Evolutionary conservation across 2,113 vertebrate species (phyloP), one percentile per base, ranked within the genome.

Genomic region (Urocynchramus pylzowi): DNA sequence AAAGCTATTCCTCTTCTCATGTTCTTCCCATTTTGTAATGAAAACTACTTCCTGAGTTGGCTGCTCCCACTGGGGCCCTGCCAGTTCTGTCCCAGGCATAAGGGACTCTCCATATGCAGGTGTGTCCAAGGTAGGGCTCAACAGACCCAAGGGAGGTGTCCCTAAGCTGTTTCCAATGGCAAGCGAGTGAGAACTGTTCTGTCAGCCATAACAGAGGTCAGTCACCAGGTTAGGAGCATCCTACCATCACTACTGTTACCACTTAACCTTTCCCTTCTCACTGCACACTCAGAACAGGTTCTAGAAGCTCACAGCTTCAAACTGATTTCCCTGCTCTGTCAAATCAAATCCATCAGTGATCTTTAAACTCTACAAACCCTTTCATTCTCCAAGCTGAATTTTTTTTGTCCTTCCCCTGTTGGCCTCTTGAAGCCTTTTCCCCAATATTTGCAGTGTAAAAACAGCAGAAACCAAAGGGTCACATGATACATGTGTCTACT

Each of bases 401-500:
- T 33, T 30, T 9, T 33, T 79, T 8, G 1, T 24, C 8, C 23
- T 56, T 27, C 35, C 23, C 18, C 7, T 0, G 17, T 6, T 22
- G 39, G 42, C 7, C 18, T 63, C 65, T 71, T 59, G 6, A n/a
- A 82, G 30, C 5, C 19, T 39, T 47, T 44, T 7, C 61, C 44
- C 53, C 52, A 47, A 2, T 10, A 47, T 2, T 6, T 5, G 12
- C 20, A 42, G 49, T 41, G 69, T 6, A 5, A 87, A 87, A 63
- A n/a, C 2, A 23, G 17, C 15, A 77, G 37, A 76, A 86, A 31
- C 13, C 6, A 35, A 41, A 5, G 7, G 7, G 4, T 35, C 41
- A 20, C 16, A 13, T 5, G 7, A 53, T 14, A 7, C 9, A 44
- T 0, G 0, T 1, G 2, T 18, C 39, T n/a, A 4, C 0, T 6